A percentile compares a stretch with the other conserved stretches of the same genome.
Conservation (phyloP, 2,113 vertebrate species). For the Smithornis capensis region DNA sequence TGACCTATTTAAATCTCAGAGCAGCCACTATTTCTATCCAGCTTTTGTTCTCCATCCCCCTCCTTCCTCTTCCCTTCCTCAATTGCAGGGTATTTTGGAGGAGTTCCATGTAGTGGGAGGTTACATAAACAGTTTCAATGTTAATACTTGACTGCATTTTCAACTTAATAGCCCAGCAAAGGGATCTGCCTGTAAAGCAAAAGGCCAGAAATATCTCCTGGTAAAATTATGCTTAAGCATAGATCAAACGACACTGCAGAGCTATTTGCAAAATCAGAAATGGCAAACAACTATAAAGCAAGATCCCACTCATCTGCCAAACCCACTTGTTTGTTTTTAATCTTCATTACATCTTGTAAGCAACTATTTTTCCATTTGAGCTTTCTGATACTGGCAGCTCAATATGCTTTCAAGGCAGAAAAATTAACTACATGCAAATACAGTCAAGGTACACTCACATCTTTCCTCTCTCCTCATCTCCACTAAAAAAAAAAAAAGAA, state of each 20-base stretch:
- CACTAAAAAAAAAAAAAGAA: neutral
- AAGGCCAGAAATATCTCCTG: slow-evolving; percentile 64
- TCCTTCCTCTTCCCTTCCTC: neutral
- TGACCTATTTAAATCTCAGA: slow-evolving; percentile 28
- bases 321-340: slow-evolving; percentile 26
- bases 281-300: neutral
- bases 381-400: neutral
- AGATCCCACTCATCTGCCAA: neutral
- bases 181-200: slow-evolving; percentile 45
- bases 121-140: slow-evolving; percentile 23
- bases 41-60: neutral
- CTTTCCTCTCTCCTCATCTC: neutral
- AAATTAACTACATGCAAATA: slow-evolving; percentile 3
- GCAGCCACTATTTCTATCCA: neutral
- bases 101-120: neutral
- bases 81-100: neutral
- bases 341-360: slow-evolving; percentile 30
- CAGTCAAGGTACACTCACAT: neutral
- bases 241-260: neutral
- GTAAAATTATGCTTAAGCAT: slow-evolving; percentile 44
- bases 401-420: neutral
- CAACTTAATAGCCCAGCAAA: slow-evolving; percentile 47
- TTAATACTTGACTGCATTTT: slow-evolving; percentile 65
- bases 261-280: slow-evolving; percentile 45
- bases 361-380: neutral